phyloP scores from a whole-genome alignment of 2,797 vertebrate genomes.

The Peromyscus nudipes region DNA sequence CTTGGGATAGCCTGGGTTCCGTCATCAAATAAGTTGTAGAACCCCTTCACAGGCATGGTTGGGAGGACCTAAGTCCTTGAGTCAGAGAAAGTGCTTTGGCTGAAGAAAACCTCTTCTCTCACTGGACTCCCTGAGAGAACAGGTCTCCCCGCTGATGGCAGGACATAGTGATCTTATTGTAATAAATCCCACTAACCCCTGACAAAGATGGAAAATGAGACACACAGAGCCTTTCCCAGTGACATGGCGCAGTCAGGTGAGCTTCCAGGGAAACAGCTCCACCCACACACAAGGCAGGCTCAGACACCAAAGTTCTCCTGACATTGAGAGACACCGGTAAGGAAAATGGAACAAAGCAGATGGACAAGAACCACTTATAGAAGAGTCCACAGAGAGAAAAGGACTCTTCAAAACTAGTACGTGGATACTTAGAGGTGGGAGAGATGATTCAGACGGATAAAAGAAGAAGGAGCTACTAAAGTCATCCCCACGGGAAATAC shows the following conservation, averaged over 20 bases:
- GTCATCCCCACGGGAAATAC: neutral
- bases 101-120: neutral
- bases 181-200: neutral
- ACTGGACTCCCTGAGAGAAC: neutral
- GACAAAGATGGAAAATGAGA: slow-evolving; percentile 49
- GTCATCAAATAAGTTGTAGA: slow-evolving; percentile 13
- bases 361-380: neutral
- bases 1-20: neutral
- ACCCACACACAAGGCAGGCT: neutral
- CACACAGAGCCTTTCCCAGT: neutral
- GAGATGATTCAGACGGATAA: neutral
- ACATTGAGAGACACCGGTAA: neutral
- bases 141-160: neutral
- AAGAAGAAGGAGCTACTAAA: slow-evolving; percentile 23
- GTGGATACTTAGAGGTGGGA: neutral
- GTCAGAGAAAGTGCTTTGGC: neutral
- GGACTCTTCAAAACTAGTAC: neutral
- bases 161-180: neutral
- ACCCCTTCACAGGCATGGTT: neutral
- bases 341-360: slow-evolving; percentile 20
- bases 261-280: neutral
- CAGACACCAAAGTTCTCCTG: neutral
- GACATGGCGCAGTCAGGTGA: neutral
- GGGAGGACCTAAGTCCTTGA: neutral
- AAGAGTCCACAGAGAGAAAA: neutral